Evolutionary conservation across 2,888 invertebrate species (phyloP).

Genomic region (Chrysolina americana): DNA sequence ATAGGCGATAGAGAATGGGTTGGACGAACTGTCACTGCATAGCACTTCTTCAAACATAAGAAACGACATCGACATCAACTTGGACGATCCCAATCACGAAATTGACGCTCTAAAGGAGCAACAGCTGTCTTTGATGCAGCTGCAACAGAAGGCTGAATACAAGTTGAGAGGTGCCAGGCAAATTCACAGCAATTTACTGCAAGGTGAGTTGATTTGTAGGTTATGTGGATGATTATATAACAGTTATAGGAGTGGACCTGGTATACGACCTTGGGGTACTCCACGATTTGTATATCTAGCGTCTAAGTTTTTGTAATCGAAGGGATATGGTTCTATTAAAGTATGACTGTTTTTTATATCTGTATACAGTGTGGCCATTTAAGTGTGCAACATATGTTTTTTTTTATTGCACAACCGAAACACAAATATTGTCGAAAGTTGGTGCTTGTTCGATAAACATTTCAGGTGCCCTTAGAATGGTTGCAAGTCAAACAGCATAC

Average conservation of each 20-base stretch:
- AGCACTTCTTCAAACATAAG: constrained; percentile 48
- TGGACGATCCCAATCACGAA: constrained; percentile 60
- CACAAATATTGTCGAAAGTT: too few relatives aligned
- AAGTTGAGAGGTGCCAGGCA: constrained; percentile 65
- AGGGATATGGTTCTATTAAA: too few relatives aligned
- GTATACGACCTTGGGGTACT: too few relatives aligned
- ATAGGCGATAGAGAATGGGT: constrained; percentile 54
- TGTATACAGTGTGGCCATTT: too few relatives aligned
- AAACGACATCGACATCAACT: constrained; percentile 61
- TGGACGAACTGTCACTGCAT: constrained; percentile 56
- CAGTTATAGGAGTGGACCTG: background rate
- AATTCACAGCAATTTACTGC: constrained; percentile 63
- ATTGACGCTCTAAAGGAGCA: constrained; percentile 63
- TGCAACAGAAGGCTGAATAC: constrained; percentile 67
- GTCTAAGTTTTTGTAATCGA: too few relatives aligned
- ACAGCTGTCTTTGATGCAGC: constrained; percentile 59
- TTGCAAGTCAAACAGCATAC: too few relatives aligned
- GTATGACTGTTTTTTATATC: too few relatives aligned
- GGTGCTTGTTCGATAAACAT: too few relatives aligned
- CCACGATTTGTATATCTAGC: background rate
- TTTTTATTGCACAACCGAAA: too few relatives aligned
- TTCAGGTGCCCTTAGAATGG: too few relatives aligned
- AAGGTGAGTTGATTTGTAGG: constrained; percentile 35
- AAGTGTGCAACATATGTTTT: too few relatives aligned
- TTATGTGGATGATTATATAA: background rate